Conservation (phyloP, 1,140 invertebrate species). For the Acromyrmex echinatior region DNA sequence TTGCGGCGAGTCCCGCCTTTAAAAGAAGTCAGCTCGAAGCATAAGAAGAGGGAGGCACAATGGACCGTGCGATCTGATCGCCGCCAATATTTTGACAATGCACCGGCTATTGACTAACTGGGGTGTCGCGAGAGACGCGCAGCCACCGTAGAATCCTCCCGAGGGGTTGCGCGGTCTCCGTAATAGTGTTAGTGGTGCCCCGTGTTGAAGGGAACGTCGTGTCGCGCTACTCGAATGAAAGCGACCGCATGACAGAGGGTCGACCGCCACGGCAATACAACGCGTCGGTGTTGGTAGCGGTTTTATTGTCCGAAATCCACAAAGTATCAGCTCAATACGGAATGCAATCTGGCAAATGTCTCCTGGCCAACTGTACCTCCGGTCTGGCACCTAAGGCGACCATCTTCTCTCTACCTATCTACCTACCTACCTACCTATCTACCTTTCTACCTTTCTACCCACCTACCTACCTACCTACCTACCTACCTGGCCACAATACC, state of each 20-base stretch:
- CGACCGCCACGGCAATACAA: conserved; percentile 63
- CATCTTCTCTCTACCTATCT: conserved; percentile 44
- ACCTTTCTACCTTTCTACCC: conserved; percentile 56
- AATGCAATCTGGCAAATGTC: conserved; percentile 82
- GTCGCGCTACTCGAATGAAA: conserved; percentile 69
- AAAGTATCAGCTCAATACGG: conserved; percentile 79
- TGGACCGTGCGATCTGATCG: conserved; percentile 79
- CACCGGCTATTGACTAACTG: conserved; percentile 79
- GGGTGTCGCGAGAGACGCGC: conserved; percentile 47
- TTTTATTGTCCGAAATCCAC: conserved; percentile 83
- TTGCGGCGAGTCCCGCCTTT: conserved; percentile 54
- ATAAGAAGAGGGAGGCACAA: conserved; percentile 73
- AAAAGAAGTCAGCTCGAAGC: conserved; percentile 82
- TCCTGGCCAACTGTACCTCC: conserved; percentile 74
- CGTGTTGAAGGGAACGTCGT: conserved; percentile 64
- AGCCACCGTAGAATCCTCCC: conserved; percentile 66
- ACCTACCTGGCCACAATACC: conserved; percentile 81
- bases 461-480: conserved; percentile 72
- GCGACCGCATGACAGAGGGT: conserved; percentile 66
- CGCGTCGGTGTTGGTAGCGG: conserved; percentile 49
- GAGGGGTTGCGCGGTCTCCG: conserved; percentile 53
- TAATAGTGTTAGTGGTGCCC: conserved; percentile 49
- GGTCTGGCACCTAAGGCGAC: conserved; percentile 42
- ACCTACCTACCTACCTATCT: conserved; percentile 60
- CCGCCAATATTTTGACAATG: conserved; percentile 87